These are phyloP conservation scores for Ernsta delagoae DNA, from an alignment of 2,888 invertebrate species.

Conservation along the genomic window DNA sequence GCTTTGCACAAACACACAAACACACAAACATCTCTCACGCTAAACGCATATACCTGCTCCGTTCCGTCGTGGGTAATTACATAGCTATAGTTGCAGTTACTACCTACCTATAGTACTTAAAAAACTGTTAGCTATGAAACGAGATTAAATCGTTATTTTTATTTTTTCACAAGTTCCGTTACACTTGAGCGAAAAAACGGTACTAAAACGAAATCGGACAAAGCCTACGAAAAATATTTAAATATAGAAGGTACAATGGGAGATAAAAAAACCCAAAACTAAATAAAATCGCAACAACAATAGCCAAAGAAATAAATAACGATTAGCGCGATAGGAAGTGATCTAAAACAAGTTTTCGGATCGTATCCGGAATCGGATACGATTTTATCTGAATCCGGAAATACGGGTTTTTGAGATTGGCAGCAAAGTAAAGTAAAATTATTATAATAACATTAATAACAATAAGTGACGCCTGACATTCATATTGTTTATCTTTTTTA, in stretches of 20 bases:
- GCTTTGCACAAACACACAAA: no score
- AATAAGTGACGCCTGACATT: no score
- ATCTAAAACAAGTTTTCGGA: conserved; percentile 15
- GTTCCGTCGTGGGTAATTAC: no score
- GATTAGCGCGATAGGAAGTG: conserved; percentile 22
- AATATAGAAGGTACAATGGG: neutral
- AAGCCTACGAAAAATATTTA: neutral
- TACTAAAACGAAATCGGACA: neutral
- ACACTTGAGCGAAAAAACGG: neutral
- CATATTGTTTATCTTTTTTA: no score
- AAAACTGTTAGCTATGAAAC: no score
- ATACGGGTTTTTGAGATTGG: conserved; percentile 8
- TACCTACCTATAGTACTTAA: no score
- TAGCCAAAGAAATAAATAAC: conserved; percentile 16
- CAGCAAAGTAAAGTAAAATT: conserved; percentile 17
- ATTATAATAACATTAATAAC: no score
- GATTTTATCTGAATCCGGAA: conserved; percentile 24
- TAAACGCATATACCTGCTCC: no score
- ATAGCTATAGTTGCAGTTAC: no score
- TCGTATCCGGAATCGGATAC: conserved; percentile 27
- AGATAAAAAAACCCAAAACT: conserved; percentile 15
- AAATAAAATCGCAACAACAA: conserved; percentile 22
- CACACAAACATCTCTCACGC: no score
- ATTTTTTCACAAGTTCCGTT: neutral
- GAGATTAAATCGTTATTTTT: neutral